These are phyloP conservation scores for Agrotis exclamationis DNA, from an alignment of 2,888 invertebrate genomes.

Conservation along the genomic window DNA sequence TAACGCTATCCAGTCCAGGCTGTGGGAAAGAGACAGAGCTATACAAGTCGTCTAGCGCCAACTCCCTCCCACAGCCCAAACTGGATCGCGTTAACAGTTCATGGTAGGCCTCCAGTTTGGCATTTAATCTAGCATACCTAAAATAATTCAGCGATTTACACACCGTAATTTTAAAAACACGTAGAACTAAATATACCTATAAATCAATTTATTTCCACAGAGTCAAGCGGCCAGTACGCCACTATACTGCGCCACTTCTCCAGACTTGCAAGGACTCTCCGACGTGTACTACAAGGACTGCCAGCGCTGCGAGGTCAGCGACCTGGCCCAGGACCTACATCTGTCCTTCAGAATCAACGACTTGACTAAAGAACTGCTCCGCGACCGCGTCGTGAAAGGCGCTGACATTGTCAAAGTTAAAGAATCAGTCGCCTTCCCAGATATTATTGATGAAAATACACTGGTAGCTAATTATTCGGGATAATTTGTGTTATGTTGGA, in stretches of 20 bases:
- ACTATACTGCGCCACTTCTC: constrained; percentile 96
- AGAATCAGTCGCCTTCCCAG: constrained; percentile 28
- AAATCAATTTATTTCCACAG: no score
- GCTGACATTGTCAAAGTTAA: constrained; percentile 39
- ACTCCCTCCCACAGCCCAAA: no score
- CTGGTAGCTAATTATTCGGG: constrained; percentile 71
- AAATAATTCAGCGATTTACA: no score
- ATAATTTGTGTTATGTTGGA: constrained; percentile 35
- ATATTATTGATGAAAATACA: constrained; percentile 62
- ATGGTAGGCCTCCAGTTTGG: no score
- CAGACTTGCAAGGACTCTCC: constrained; percentile 95
- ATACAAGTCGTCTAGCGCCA: no score
- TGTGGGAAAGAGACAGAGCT: no score
- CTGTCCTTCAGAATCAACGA: constrained; percentile 81
- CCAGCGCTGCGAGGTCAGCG: constrained; percentile 91
- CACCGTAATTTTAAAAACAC: no score
- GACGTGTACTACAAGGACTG: constrained; percentile 98
- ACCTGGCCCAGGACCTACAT: constrained; percentile 80
- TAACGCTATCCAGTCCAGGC: no score
- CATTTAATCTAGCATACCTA: no score
- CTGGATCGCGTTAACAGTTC: no score
- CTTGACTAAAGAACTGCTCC: constrained; percentile 74
- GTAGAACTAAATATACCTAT: no score
- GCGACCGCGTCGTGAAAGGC: constrained; percentile 63
- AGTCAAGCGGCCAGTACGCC: constrained; percentile 98